Base-by-base conservation (phyloP, 1,140 invertebrate species). In the Aphidius gifuensis region DNA sequence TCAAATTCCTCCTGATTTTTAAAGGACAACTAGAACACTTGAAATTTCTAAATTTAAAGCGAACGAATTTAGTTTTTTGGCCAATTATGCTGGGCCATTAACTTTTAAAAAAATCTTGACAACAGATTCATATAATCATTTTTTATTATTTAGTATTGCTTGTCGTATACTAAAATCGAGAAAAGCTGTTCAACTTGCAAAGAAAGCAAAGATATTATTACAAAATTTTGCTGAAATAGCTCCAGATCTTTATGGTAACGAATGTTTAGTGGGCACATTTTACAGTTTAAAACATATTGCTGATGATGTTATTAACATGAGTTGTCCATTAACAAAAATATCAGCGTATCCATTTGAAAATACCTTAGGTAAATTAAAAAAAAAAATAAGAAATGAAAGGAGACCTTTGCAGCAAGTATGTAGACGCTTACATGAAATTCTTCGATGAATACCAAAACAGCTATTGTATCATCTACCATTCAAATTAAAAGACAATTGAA, bases 41-140 rank as follows among this genome's bases (percentile, higher is more conserved):
- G 39, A 57, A 32, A 42, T 58, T 58, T 7, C 16, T 38, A 39
- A 58, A 44, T 58, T 62, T n/a, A 62, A 62, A 49, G 54, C 61
- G 8, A 58, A 46, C 7, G 55, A 62, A 9, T 53, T 62, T 6
- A 39, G 44, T 39, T 58, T 62, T 48, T 43, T 62, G 2, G 16
- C 50, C 7, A 32, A 58, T 6, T 62, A 62, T 44, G 46, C 46
- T 21, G 54, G 54, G 2, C 46, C 48, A 32, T 38, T 58, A 2
- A 45, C 58, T 38, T 58, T 58, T 7, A 58, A 62, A 45, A 58
- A 58, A 44, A 43, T 62, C n/a, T 21, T 62, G 2, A 43, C 46
- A 32, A 5, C 44, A 46, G 21, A 43, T 5, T 39, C 46, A n/a
- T 58, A 58, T 38, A 38, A 53, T 23, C 55, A 62, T 32, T 62